Evolutionary conservation across 2,888 invertebrate genomes (phyloP), one percentile per base, ranked within the genome.

Genomic region (Oligia fasciuncula): DNA sequence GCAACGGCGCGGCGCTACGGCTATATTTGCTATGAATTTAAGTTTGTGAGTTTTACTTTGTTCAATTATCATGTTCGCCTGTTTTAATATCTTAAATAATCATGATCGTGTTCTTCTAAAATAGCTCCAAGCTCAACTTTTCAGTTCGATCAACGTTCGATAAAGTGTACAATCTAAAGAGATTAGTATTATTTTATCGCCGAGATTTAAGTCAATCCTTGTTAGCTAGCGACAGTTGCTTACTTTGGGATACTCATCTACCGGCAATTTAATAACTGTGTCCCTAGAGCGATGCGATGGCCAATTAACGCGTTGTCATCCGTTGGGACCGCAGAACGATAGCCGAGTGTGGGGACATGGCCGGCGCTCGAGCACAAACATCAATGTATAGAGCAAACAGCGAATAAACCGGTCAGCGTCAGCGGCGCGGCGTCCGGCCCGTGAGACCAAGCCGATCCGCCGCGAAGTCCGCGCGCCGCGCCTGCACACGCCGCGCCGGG

Each of bases 221-320:
- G 13, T n/a, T 35, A 54, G 67, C 14, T 51, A 65, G 66, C 17
- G 19, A 17, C 19, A 35, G 43, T 66, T 51, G 57, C 9, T 76
- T 66, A 67, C 29, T 60, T 63, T 54, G 65, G n/a, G 4, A 23
- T 29, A n/a, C 23, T 63, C 23, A 65, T 43, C 14, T 19, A 49
- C 35, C 8, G 4, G 43, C 40, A 73, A 80, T 73, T 69, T 75
- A 67, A 73, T 85, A 80, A 73, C 75, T 77, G 70, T 14, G 60
- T 80, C 76, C 57, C 74, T 51, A 13, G 71, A 49, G 54, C 63
- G 35, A 35, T 74, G 65, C 43, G 79, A 76, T 85, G 49, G 75
- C 80, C 80, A 87, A 84, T 88, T 85, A 85, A 78, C 81, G 62
- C 75, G 66, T 72, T 80, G 80, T 77, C 66, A 49, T 83, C 85